phyloP scores from a whole-genome alignment of 1,140 invertebrate species.

The Drosophila insularis region DNA sequence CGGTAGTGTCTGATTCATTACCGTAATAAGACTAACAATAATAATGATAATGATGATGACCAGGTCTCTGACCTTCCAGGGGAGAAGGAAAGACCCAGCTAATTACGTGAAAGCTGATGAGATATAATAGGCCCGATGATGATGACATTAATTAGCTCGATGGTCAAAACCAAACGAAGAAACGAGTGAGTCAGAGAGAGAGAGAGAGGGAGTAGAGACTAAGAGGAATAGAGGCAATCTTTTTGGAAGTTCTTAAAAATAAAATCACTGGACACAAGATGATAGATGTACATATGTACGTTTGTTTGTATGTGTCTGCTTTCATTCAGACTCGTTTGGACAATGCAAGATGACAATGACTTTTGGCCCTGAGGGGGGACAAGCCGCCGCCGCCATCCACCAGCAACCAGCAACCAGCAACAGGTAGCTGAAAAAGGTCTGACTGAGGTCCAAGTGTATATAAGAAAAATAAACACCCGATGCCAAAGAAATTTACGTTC shows the following conservation, averaged over 20 bases:
- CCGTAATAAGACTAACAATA: conserved; percentile 30
- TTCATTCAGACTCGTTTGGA: conserved; percentile 17
- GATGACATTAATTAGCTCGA: conserved; percentile 76
- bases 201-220: not conserved
- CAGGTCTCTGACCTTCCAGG: conserved; percentile 62
- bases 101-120: conserved; percentile 65
- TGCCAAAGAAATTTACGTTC: conserved; percentile 41
- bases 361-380: not conserved
- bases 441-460: conserved; percentile 15
- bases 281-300: not conserved
- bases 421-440: conserved; percentile 54
- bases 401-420: conserved; percentile 10
- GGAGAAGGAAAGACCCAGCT: conserved; percentile 37
- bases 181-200: conserved; percentile 10
- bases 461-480: conserved; percentile 50
- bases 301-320: not conserved
- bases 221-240: conserved; percentile 21
- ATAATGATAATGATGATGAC: conserved; percentile 65
- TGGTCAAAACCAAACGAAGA: conserved; percentile 25
- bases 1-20: conserved; percentile 20
- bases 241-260: conserved; percentile 26
- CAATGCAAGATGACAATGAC: conserved; percentile 60
- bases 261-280: conserved; percentile 35
- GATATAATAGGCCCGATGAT: conserved; percentile 68
- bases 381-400: not conserved